A percentile compares a stretch with the other conserved stretches of the same genome.
Evolutionary conservation across 92 coral and sea anemone genomes (phyloP).

Genomic region (Paramuricea clavata): DNA sequence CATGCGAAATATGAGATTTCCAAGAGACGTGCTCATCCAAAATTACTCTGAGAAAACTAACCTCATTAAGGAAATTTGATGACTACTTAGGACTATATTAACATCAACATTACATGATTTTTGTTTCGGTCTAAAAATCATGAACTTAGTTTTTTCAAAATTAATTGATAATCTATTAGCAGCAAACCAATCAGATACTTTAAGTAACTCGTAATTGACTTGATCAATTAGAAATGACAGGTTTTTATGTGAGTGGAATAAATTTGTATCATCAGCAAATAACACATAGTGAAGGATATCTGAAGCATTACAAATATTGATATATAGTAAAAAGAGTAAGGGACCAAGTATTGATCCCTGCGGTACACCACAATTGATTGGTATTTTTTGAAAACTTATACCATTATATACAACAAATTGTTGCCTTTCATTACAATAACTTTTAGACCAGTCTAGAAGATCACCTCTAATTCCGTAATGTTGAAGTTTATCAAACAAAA

Average conservation of each 20-base stretch:
- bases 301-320: slow-evolving; percentile 15
- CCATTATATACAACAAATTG: background rate
- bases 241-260: background rate
- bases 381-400: background rate
- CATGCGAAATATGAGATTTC: too few relatives aligned
- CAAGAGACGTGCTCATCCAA: too few relatives aligned
- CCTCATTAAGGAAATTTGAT: too few relatives aligned
- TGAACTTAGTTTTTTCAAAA: background rate
- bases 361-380: background rate
- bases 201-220: background rate
- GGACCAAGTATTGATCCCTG: slow-evolving; percentile 2
- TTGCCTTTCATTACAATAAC: background rate
- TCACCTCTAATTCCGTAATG: background rate
- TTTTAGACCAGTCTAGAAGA: background rate
- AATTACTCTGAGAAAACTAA: too few relatives aligned
- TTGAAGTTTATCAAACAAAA: background rate
- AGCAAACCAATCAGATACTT: background rate
- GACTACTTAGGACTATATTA: too few relatives aligned
- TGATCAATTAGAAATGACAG: too few relatives aligned
- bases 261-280: slow-evolving; percentile 8
- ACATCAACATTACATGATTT: too few relatives aligned
- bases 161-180: background rate
- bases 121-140: background rate
- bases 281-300: background rate
- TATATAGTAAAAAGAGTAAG: background rate